phyloP scores from a whole-genome alignment of 2,888 invertebrate genomes.

The Stenolophus ochropezus region DNA sequence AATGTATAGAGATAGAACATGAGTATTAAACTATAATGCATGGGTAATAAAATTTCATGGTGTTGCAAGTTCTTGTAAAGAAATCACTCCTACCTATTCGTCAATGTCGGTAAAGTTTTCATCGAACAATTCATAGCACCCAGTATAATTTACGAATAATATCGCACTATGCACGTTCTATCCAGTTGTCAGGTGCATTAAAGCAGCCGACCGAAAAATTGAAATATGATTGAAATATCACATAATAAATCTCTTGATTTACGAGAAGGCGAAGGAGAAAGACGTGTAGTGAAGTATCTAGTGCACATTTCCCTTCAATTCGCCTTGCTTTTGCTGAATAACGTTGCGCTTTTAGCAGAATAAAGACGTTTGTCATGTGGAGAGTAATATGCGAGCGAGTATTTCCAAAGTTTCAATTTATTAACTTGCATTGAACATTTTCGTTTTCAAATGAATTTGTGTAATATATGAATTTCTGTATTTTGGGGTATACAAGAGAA shows the following conservation, averaged over 20 bases:
- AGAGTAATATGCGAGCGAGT: too few relatives aligned
- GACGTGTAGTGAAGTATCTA: not conserved
- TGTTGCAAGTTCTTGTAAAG: not conserved
- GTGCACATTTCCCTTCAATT: constrained; percentile 18
- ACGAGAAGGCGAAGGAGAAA: not conserved
- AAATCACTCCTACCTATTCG: not conserved
- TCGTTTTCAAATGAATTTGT: too few relatives aligned
- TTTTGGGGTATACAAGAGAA: too few relatives aligned
- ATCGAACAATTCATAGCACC: not conserved
- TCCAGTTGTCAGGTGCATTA: constrained; percentile 45
- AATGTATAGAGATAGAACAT: not conserved
- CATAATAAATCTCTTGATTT: constrained; percentile 36
- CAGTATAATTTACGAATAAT: constrained; percentile 30
- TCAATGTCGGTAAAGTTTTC: not conserved
- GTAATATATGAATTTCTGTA: too few relatives aligned
- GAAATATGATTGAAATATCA: constrained; percentile 54
- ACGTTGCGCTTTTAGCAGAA: too few relatives aligned
- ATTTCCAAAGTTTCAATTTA: too few relatives aligned
- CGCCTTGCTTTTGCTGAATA: not conserved
- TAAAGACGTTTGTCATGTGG: too few relatives aligned
- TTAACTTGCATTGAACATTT: too few relatives aligned
- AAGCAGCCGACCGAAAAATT: constrained; percentile 50
- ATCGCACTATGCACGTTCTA: constrained; percentile 43
- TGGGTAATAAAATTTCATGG: not conserved
- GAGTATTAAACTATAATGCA: not conserved